Conservation (phyloP, 1,140 invertebrate species). For the Atta colombica region DNA sequence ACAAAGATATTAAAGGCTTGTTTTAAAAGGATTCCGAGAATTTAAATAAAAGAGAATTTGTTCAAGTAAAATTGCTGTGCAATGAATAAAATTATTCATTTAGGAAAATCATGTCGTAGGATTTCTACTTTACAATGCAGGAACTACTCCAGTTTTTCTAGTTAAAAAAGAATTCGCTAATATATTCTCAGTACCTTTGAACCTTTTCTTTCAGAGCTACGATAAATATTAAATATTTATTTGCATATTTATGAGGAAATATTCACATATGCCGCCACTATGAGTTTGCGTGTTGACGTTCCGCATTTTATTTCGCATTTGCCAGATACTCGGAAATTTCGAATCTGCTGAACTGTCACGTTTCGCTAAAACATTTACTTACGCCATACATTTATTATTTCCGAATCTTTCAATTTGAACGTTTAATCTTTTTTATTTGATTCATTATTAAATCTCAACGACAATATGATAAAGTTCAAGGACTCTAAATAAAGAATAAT, state of each 20-base stretch:
- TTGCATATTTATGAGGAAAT: slow-evolving; percentile 35
- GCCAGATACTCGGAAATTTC: background rate
- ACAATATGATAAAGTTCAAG: background rate
- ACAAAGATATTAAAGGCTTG: background rate
- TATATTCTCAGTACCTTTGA: slow-evolving; percentile 29
- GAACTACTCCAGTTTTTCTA: background rate
- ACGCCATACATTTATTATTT: background rate
- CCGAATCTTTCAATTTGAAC: background rate
- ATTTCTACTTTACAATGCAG: slow-evolving; percentile 12
- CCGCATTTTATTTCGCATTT: slow-evolving; percentile 4
- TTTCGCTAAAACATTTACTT: background rate
- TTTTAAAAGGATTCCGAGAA: slow-evolving; percentile 1
- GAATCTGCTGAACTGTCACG: background rate
- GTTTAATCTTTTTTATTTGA: background rate
- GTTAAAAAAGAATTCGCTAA: background rate
- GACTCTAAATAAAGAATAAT: background rate
- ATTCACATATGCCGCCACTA: background rate
- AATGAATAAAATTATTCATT: slow-evolving; percentile 10
- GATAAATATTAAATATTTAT: slow-evolving; percentile 49
- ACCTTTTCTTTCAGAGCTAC: background rate
- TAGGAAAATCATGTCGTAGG: background rate
- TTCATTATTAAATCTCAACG: background rate
- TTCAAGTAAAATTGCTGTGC: slow-evolving; percentile 3
- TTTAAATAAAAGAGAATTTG: background rate
- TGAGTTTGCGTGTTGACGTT: slow-evolving; percentile 10